These are phyloP conservation scores for Drosophila robusta DNA, from an alignment of 2,888 invertebrate genomes.

Conservation along the genomic window DNA sequence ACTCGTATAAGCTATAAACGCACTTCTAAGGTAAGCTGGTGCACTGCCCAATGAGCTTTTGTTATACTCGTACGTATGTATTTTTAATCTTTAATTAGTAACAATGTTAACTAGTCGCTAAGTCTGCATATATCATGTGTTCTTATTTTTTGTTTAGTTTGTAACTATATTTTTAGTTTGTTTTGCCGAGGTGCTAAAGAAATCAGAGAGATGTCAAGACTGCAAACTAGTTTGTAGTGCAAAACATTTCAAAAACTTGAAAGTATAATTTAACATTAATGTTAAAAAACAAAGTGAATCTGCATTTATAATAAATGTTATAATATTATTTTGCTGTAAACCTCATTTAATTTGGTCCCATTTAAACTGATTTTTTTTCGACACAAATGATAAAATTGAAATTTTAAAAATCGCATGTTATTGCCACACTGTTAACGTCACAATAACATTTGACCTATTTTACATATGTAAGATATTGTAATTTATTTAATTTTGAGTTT, in stretches of 20 bases:
- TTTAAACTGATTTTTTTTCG: too few relatives aligned
- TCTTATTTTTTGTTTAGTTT: slow-evolving; percentile 11
- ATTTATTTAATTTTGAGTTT: too few relatives aligned
- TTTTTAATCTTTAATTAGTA: slow-evolving; percentile 28
- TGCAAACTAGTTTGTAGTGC: background rate
- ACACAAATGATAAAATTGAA: too few relatives aligned
- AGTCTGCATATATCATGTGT: slow-evolving; percentile 18
- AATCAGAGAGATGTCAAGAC: slow-evolving; percentile 12
- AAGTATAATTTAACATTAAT: background rate
- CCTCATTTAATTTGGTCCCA: too few relatives aligned
- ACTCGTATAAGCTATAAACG: slow-evolving; percentile 58
- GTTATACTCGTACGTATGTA: slow-evolving; percentile 49
- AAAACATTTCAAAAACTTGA: too few relatives aligned
- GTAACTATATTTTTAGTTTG: slow-evolving; percentile 25
- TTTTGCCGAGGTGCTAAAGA: slow-evolving; percentile 12
- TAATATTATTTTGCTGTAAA: too few relatives aligned
- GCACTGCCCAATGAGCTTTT: slow-evolving; percentile 67
- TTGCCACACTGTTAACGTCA: background rate
- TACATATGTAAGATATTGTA: too few relatives aligned
- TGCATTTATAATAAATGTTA: too few relatives aligned
- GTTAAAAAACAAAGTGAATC: too few relatives aligned
- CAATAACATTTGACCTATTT: background rate
- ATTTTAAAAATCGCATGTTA: too few relatives aligned
- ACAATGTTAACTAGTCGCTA: slow-evolving; percentile 40
- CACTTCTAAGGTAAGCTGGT: slow-evolving; percentile 77